Evolutionary conservation across 2,888 invertebrate species (phyloP).

Genomic region (Ichneumon xanthorius): DNA sequence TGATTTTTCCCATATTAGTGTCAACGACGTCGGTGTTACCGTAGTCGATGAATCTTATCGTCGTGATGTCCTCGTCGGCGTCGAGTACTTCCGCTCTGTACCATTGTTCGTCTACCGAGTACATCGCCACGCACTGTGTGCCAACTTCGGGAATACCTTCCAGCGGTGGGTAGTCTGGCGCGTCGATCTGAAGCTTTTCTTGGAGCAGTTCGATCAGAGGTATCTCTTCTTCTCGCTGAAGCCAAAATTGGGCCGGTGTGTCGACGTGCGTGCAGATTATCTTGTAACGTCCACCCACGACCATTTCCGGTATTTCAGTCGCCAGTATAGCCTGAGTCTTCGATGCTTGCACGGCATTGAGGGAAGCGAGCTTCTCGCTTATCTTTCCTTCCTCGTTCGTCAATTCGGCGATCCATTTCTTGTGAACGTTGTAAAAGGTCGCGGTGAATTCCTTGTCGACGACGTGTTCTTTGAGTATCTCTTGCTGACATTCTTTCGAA

Average conservation of each 20-base stretch:
- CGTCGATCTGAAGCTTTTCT: conserved; percentile 88
- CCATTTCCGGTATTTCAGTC: conserved; percentile 68
- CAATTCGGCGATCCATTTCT: conserved; percentile 87
- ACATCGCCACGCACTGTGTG: conserved; percentile 91
- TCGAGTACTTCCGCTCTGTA: conserved; percentile 96
- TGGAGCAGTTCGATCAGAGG: conserved; percentile 88
- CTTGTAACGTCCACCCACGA: conserved; percentile 78
- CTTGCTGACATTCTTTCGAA: conserved; percentile 84
- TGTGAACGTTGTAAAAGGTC: conserved; percentile 86
- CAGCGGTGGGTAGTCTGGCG: conserved; percentile 86
- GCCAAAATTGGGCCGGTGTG: conserved; percentile 91
- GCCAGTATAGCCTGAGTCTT: conserved; percentile 80
- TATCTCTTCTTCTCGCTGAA: conserved; percentile 88
- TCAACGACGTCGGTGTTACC: conserved; percentile 92
- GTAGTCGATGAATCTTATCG: conserved; percentile 92
- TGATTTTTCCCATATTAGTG: conserved; percentile 87
- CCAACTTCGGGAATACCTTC: conserved; percentile 87
- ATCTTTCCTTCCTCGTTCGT: conserved; percentile 86
- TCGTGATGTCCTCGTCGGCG: conserved; percentile 90
- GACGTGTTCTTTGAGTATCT: conserved; percentile 74
- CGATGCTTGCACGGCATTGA: conserved; percentile 68
- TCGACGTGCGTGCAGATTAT: conserved; percentile 90
- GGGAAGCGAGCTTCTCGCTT: conserved; percentile 85
- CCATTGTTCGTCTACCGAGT: conserved; percentile 94
- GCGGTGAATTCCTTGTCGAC: conserved; percentile 86